A percentile compares a stretch with the other conserved stretches of the same genome.
Conservation (phyloP, 2,113 vertebrate genomes). For the Dromas ardeola region DNA sequence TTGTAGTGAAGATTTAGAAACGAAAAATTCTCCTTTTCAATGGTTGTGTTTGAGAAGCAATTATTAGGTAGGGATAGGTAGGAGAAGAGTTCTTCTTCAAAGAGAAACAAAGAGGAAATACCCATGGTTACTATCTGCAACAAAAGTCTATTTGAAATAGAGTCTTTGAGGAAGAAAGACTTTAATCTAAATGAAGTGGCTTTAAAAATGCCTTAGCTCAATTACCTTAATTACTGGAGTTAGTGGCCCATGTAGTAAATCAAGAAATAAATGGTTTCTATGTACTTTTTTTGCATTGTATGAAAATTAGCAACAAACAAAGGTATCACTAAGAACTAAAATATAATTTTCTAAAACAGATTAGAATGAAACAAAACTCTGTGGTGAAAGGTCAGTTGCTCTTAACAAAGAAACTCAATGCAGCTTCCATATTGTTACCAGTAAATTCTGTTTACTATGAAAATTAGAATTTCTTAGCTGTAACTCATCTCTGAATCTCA, state of each 20-base stretch:
- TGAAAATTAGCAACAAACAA: not conserved
- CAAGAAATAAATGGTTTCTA: not conserved
- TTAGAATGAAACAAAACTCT: not conserved
- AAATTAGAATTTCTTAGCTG: not conserved
- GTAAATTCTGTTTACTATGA: not conserved
- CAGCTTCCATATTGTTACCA: not conserved
- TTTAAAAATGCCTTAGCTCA: not conserved
- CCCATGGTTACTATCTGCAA: not conserved
- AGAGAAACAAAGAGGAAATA: not conserved
- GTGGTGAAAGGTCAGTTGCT: not conserved
- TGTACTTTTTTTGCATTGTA: not conserved
- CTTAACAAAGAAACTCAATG: not conserved
- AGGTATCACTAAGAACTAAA: not conserved
- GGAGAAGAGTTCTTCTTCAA: not conserved
- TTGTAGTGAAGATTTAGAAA: not conserved
- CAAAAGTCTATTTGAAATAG: not conserved
- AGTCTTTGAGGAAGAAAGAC: not conserved
- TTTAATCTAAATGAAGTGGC: not conserved
- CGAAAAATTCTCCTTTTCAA: not conserved
- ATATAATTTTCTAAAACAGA: not conserved
- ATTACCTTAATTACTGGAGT: not conserved
- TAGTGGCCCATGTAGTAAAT: not conserved
- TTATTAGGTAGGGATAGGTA: not conserved
- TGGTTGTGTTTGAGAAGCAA: not conserved
- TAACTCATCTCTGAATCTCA: not conserved